Evolutionary conservation across 2,113 vertebrate species (phyloP), one percentile per base, ranked within the genome.

Genomic region (Brienomyrus longianalis): DNA sequence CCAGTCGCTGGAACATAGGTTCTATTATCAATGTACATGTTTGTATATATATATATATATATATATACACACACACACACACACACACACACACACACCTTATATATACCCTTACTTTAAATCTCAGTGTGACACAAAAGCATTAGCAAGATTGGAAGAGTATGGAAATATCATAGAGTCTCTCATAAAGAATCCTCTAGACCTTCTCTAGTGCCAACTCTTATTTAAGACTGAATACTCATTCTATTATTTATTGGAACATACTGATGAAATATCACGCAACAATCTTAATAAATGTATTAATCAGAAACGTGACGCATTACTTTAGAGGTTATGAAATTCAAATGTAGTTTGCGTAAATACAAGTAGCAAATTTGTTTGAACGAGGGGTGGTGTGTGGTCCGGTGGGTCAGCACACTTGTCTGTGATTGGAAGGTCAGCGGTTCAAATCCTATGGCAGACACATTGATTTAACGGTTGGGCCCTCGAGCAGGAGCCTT

Each of bases 251-350:
- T 39, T 89, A 89, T 83, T 43, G 88, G 15, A 19, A 52, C 31
- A 56, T 83, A 89, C 50, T 83, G 74, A 89, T 89, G 88, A 89
- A 83, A 56, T 23, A 39, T 83, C 48, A 48, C 19, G 59, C 87
- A 89, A 77, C 17, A n/a, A 31, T n/a, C 48, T 70, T 70, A 50
- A 27, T 27, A 70, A n/a, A 43, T 11, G 6, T 74, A 51, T 83
- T 83, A 83, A 83, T 83, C 35, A 83, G 31, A 89, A 56, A 43
- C 39, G 48, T 35, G 51, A 66, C 4, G 2, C 31, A 51, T 35
- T 50, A 54, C 70, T 35, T 27, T 54, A 54, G 74, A 54, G 17
- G 19, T 83, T 83, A 52, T 54, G 50, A 54, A 89, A 52, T 70
- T 54, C 70, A 54, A 43, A 77, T 43, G 88, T 35, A 47, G 47